Evolutionary conservation across 2,113 vertebrate species (phyloP).

Genomic region (Tenebrosternarchus preto): DNA sequence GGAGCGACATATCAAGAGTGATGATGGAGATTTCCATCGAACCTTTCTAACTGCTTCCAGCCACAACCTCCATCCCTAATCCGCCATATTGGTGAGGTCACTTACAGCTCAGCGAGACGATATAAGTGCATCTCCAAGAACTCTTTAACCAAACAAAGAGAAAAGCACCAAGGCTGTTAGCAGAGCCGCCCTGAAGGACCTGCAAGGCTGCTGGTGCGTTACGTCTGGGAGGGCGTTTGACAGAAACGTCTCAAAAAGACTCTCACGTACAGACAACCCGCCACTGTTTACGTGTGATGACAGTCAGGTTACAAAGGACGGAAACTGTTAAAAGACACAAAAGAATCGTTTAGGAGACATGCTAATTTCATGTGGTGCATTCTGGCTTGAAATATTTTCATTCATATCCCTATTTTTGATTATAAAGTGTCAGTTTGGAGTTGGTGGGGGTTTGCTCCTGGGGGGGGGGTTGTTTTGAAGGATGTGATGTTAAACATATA

Average conservation of each 20-base stretch:
- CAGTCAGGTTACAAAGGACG: conserved; percentile 29
- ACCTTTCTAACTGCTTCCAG: not conserved
- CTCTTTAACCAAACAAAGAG: conserved; percentile 70
- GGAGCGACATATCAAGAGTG: conserved; percentile 69
- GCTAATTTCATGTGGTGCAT: conserved; percentile 41
- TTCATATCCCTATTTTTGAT: conserved; percentile 11
- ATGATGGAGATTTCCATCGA: conserved; percentile 53
- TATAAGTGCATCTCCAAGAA: conserved; percentile 70
- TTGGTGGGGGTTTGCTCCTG: not conserved
- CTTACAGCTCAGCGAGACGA: conserved; percentile 64
- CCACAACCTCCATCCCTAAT: conserved; percentile 39
- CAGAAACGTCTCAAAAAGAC: conserved; percentile 63
- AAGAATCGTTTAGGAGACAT: conserved; percentile 56
- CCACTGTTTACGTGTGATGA: conserved; percentile 53
- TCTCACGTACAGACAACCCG: conserved; percentile 52
- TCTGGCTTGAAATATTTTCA: conserved; percentile 13
- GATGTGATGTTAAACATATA: conserved; percentile 53
- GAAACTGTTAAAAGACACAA: conserved; percentile 43
- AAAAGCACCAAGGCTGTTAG: no score
- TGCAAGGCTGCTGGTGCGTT: conserved; percentile 63
- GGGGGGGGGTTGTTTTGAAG: conserved; percentile 11
- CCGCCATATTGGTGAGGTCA: conserved; percentile 63
- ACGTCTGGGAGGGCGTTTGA: conserved; percentile 62
- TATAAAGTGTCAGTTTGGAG: conserved; percentile 11
- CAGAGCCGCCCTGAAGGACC: conserved; percentile 64